Base-by-base conservation (phyloP, 1,140 invertebrate genomes). In the Scylla paramamosain region DNA sequence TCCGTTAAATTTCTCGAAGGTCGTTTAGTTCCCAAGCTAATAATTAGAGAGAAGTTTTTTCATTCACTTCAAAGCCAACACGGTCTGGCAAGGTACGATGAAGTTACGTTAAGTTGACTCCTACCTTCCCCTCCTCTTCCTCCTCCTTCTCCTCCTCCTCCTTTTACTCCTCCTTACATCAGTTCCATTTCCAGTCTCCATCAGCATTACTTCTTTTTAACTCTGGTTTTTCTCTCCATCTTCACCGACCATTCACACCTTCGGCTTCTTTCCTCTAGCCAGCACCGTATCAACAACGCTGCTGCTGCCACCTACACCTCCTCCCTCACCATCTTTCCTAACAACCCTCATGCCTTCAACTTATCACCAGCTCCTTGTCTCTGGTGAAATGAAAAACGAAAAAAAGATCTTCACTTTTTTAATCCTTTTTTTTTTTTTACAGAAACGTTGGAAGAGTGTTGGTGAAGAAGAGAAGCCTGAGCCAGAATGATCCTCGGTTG, bases 11-110 rank as follows among this genome's bases (percentile, higher is more conserved):
- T 77, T 77, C 67, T 25, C 20, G 52, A 77, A 67, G 8, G 67
- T 77, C 20, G 67, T 77, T 77, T 77, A 77, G 67, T n/a, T 77
- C n/a, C 67, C 20, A 20, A 7, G 67, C 4, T 77, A 77, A 77
- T 77, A n/a, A 77, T 77, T 77, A 77, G 67, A 20, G 67, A n/a
- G 67, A 77, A 77, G 67, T 77, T 77, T 77, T 77, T 77, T 77
- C 67, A 77, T 77, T 77, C 67, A 77, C 67, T 77, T 77, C 67
- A 77, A 77, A 77, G 67, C 20, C 67, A 25, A n/a, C 10, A 59
- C 20, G n/a, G 67, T 77, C 67, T 12, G n/a, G 67, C n/a, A 77
- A n/a, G 67, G 20, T 20, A 77, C n/a, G 67, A 77, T 77, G 67
- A 77, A 77, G 67, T 77, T 77, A n/a, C 12, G 20, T 20, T n/a